Evolutionary conservation across 2,113 vertebrate species (phyloP), one percentile per base, ranked within the genome.

Genomic region (Macquaria australasica): DNA sequence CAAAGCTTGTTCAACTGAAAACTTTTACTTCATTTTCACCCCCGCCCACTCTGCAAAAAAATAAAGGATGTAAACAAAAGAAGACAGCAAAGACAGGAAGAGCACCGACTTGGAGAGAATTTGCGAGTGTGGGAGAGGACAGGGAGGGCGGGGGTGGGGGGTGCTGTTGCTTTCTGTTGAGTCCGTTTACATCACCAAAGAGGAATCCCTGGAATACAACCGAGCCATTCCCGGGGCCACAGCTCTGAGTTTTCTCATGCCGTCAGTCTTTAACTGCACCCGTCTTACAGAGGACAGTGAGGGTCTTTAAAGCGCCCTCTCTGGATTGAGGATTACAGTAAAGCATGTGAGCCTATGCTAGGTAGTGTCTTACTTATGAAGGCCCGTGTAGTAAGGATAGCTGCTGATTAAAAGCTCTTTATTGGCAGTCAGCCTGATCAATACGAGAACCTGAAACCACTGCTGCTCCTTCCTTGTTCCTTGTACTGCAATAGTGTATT

Each of bases 131-230:
- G 85, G 75, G 60, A 87, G 74, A 82, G 70, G 75, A 60, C 10
- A 11, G 37, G 55, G 81, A 8, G 37, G 55, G 81, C 48, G 58
- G 34, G 37, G 8, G 10, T 3, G 20, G 10, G 50, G 70, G 39
- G 48, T 53, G 85, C 50, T 64, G 67, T 16, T 58, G 11, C 79
- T 79, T 73, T 87, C 67, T 83, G 58, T 48, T 82, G 11, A 3
- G 34, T 66, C 48, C 70, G 82, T 91, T 93, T 87, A 93, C 92
- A 87, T 93, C 92, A 92, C 64, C 85, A 62, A 23, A 74, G 73
- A 91, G 91, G 92, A 94, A 94, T 94, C 92, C 77, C 87, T 77
- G 91, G 86, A 91, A 89, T 74, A 91, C 81, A 1, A 83, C 18
- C 39, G 15, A 72, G 43, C 58, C 55, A 74, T 80, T 64, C 67